Evolutionary conservation across 2,888 invertebrate species (phyloP).

Genomic region (Drosophila affinis): DNA sequence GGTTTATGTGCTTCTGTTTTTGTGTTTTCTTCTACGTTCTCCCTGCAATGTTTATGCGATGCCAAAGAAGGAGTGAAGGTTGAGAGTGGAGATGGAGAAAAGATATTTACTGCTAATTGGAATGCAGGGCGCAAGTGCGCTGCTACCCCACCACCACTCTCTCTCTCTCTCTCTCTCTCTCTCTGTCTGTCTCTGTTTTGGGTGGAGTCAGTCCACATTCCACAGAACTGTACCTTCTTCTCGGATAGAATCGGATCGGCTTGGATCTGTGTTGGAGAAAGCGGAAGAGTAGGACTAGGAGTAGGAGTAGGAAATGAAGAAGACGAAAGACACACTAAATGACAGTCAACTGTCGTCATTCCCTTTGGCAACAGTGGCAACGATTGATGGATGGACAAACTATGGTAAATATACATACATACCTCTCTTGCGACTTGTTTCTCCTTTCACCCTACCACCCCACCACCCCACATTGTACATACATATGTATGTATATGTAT

Average conservation of each 20-base stretch:
- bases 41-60: constrained; percentile 25
- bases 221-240: neutral
- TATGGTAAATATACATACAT: neutral
- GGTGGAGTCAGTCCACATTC: neutral
- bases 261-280: neutral
- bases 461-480: neutral
- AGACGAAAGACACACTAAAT: neutral
- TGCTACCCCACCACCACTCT: constrained; percentile 16
- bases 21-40: neutral
- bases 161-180: neutral
- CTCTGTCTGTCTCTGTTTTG: neutral
- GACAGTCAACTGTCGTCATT: constrained; percentile 8
- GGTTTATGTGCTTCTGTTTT: constrained; percentile 9
- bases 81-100: constrained; percentile 1
- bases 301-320: neutral
- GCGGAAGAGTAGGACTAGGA: no score
- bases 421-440: no score
- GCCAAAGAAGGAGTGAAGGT: constrained; percentile 14
- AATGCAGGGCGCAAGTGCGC: constrained; percentile 30
- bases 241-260: neutral
- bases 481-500: neutral
- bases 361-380: neutral
- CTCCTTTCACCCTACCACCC: constrained; percentile 13
- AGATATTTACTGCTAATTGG: constrained; percentile 41
- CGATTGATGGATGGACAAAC: constrained; percentile 3